Percentiles rank a stretch among this genome's conserved stretches.
Evolutionary conservation across 2,888 invertebrate species (phyloP).

Genomic region (Agrotis puta): DNA sequence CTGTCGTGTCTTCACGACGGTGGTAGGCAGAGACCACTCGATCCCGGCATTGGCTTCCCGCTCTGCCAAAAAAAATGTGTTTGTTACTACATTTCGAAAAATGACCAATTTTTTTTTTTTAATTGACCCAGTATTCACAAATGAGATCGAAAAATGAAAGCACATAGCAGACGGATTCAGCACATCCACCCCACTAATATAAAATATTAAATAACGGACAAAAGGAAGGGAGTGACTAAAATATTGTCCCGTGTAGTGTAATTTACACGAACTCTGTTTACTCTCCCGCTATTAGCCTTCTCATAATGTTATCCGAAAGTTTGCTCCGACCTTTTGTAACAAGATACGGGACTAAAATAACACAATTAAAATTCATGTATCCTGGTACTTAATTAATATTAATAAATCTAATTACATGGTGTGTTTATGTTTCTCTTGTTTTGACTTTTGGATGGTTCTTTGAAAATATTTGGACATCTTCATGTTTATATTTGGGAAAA

Average conservation of each 20-base stretch:
- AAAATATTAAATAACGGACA: conserved; percentile 35
- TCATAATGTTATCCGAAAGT: conserved; percentile 67
- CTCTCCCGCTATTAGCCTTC: conserved; percentile 69
- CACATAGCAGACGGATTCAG: background rate
- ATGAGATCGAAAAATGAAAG: background rate
- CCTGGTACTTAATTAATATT: conserved; percentile 43
- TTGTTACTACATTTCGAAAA: no score
- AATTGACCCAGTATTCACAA: no score
- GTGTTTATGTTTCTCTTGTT: conserved; percentile 18
- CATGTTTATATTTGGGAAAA: background rate
- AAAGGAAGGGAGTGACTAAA: conserved; percentile 61
- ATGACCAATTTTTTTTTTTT: no score
- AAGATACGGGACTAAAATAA: conserved; percentile 51
- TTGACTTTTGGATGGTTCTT: background rate
- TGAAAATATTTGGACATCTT: background rate
- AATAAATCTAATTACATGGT: conserved; percentile 25
- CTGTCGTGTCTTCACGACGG: no score
- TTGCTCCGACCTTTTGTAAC: conserved; percentile 67
- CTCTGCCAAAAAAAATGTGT: no score
- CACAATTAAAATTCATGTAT: conserved; percentile 57
- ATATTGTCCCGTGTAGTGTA: conserved; percentile 67
- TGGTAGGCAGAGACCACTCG: no score
- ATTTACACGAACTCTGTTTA: conserved; percentile 72
- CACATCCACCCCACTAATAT: background rate
- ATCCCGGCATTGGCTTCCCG: no score